Conservation (phyloP, 2,797 vertebrate species). For the Urosaurus nigricauda region DNA sequence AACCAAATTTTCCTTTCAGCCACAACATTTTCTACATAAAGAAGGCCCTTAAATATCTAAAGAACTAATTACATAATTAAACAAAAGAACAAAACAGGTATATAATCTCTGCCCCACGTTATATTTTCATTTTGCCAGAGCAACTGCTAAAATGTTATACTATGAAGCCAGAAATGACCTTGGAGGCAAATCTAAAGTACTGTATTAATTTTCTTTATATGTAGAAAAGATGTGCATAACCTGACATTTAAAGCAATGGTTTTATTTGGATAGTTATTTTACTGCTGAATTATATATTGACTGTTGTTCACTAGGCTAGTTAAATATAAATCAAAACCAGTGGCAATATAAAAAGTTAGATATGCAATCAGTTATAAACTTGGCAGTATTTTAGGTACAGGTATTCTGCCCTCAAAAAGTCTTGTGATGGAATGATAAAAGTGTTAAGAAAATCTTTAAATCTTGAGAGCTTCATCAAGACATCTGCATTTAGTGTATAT, state of each 20-base stretch:
- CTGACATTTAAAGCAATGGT: constrained; percentile 69
- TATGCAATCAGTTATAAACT: constrained; percentile 77
- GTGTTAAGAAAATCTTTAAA: constrained; percentile 59
- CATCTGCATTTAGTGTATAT: constrained; percentile 51
- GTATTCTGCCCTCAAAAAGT: constrained; percentile 58
- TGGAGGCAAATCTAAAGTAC: constrained; percentile 64
- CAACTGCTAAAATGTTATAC: constrained; percentile 62
- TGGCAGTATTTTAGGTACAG: constrained; percentile 79
- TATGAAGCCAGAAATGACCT: constrained; percentile 59
- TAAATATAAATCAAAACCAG: constrained; percentile 73
- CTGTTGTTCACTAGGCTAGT: constrained; percentile 56
- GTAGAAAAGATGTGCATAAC: constrained; percentile 68
- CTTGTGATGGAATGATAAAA: constrained; percentile 79
- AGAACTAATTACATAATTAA: constrained; percentile 63
- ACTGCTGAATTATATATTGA: constrained; percentile 54
- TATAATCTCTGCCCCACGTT: constrained; percentile 66
- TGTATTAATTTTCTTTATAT: constrained; percentile 67
- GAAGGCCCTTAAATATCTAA: constrained; percentile 54
- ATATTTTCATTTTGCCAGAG: constrained; percentile 64
- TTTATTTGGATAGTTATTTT: constrained; percentile 56
- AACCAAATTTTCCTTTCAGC: constrained; percentile 61
- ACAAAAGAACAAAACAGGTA: constrained; percentile 59
- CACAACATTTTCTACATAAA: constrained; percentile 76
- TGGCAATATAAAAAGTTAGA: constrained; percentile 75
- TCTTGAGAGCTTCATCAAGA: constrained; percentile 53